phyloP scores from a whole-genome alignment of 2,797 vertebrate species.

The Sitta carolinensis region DNA sequence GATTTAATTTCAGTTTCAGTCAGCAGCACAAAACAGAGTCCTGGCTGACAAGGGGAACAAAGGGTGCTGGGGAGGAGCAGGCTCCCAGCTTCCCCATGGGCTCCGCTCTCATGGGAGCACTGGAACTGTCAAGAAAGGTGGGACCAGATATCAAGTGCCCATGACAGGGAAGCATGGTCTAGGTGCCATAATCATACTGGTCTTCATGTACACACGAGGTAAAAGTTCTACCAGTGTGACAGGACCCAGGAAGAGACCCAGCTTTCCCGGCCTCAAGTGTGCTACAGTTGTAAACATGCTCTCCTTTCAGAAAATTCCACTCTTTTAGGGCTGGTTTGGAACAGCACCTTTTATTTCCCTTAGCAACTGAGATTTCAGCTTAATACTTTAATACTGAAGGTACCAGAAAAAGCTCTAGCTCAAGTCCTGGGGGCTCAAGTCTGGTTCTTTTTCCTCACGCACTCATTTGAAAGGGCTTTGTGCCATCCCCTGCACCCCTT shows the following conservation, averaged over 20 bases:
- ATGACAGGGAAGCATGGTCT: fast-evolving
- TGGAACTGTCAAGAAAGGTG: fast-evolving
- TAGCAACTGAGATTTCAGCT: not conserved
- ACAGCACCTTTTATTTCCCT: not conserved
- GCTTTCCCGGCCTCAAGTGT: not conserved
- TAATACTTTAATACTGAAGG: not conserved
- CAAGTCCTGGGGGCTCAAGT: not conserved
- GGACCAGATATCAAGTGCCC: not conserved
- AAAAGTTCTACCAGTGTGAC: not conserved
- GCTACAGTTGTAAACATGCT: not conserved
- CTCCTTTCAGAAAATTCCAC: not conserved
- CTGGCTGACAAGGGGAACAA: not conserved
- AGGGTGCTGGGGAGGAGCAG: not conserved
- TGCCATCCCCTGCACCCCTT: not conserved
- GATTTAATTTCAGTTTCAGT: not conserved
- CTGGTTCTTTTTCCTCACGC: not conserved
- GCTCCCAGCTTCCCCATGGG: not conserved
- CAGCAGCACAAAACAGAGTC: not conserved
- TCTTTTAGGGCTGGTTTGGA: not conserved
- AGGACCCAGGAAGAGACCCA: not conserved
- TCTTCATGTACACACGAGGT: not conserved
- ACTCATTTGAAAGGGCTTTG: not conserved
- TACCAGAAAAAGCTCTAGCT: not conserved
- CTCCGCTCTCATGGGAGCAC: fast-evolving
- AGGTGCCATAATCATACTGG: not conserved